Percentiles rank a stretch among this genome's conserved stretches.
Conservation (phyloP, 1,140 invertebrate species). For the Drosophila sulfurigaster region DNA sequence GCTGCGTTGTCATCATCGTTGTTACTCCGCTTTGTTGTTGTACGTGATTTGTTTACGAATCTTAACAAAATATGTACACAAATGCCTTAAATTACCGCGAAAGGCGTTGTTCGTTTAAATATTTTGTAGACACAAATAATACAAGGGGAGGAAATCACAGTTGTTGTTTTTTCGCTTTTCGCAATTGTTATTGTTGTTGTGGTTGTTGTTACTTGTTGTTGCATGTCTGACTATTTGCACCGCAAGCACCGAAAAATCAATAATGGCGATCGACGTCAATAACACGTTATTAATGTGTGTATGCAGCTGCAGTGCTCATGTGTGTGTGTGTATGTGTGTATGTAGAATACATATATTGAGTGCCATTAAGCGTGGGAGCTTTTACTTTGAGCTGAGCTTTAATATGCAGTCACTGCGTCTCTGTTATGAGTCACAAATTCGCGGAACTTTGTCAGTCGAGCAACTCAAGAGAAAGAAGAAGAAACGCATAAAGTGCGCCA, state of each 20-base stretch:
- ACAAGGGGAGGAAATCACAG: constrained; percentile 49
- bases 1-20: constrained; percentile 9
- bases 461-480: not conserved
- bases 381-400: constrained; percentile 20
- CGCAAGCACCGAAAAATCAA: constrained; percentile 31
- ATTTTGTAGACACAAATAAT: constrained; percentile 50
- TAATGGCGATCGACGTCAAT: constrained; percentile 36
- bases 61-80: constrained; percentile 75
- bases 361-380: constrained; percentile 43
- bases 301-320: constrained; percentile 1
- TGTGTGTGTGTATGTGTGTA: not conserved
- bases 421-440: constrained; percentile 28
- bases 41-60: constrained; percentile 81
- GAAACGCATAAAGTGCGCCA: not conserved
- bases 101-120: constrained; percentile 69
- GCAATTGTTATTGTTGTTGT: constrained; percentile 20
- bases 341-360: constrained; percentile 1
- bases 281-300: constrained; percentile 31
- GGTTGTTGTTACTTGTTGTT: constrained; percentile 34
- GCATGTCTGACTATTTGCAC: constrained; percentile 39
- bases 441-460: constrained; percentile 19
- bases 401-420: constrained; percentile 18
- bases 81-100: constrained; percentile 75
- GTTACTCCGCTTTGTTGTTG: constrained; percentile 57
- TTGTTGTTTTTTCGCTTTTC: constrained; percentile 6